Conservation (phyloP, 2,888 invertebrate species). For the Acrobeloides nanus region DNA sequence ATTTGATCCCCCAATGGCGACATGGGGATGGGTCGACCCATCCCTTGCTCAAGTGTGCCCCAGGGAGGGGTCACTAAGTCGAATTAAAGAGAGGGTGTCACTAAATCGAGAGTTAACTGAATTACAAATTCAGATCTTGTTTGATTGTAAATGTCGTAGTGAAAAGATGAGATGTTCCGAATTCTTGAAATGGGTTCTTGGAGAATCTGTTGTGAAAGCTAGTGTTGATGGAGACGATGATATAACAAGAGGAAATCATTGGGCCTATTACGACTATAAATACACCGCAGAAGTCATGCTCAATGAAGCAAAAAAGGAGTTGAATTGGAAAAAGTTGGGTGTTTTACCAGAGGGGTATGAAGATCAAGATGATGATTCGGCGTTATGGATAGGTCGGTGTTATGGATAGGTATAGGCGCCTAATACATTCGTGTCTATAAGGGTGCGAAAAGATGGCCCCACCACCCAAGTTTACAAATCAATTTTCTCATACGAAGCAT, state of each 20-base stretch:
- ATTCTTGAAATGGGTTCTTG: background rate
- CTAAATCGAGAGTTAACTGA: too few species aligned
- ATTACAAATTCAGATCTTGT: too few species aligned
- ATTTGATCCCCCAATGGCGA: too few species aligned
- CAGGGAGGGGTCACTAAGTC: too few species aligned
- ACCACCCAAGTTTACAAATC: too few species aligned
- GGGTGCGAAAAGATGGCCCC: too few species aligned
- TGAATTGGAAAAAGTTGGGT: conserved; percentile 11
- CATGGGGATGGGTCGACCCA: too few species aligned
- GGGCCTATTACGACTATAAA: conserved; percentile 16
- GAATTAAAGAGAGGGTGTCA: too few species aligned
- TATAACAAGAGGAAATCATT: conserved; percentile 10
- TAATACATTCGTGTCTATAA: too few species aligned
- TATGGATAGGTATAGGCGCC: too few species aligned
- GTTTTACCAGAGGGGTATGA: background rate
- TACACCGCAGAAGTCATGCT: conserved; percentile 5
- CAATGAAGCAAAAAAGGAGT: conserved; percentile 5
- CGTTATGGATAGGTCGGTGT: conserved; percentile 18
- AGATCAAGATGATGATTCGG: conserved; percentile 1
- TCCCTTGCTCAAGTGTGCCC: too few species aligned
- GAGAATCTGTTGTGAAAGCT: background rate
- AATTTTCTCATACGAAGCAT: too few species aligned
- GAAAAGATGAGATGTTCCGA: background rate
- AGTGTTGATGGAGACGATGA: background rate
- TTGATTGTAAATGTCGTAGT: background rate